Conservation (phyloP, 2,797 vertebrate species). For the Acomys russatus region DNA sequence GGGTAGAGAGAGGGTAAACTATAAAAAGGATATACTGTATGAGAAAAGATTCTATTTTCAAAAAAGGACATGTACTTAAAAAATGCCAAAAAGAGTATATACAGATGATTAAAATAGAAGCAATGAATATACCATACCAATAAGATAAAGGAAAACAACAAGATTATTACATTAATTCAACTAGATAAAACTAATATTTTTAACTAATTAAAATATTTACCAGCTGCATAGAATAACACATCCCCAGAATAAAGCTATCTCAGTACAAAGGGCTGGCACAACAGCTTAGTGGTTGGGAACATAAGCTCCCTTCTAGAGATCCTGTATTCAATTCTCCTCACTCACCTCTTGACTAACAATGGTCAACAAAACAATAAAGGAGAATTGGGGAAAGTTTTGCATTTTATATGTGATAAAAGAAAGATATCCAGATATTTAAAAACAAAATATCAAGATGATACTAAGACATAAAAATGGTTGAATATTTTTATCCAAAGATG, state of each 20-base stretch:
- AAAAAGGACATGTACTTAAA: not conserved
- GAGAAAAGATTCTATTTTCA: not conserved
- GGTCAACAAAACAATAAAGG: not conserved
- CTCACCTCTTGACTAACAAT: not conserved
- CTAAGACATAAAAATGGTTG: not conserved
- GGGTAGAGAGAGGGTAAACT: not conserved
- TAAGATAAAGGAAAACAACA: not conserved
- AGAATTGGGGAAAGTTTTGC: not conserved
- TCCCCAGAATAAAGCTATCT: not conserved
- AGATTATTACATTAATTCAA: not conserved
- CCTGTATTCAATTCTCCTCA: not conserved
- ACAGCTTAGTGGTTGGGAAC: not conserved
- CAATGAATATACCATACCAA: not conserved
- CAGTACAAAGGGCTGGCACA: not conserved
- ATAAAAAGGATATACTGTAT: not conserved
- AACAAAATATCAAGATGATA: not conserved
- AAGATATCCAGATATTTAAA: not conserved
- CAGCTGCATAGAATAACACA: not conserved
- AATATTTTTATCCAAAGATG: not conserved
- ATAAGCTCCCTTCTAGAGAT: not conserved
- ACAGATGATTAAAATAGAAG: not conserved
- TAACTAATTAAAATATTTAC: not conserved
- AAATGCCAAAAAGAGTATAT: not conserved
- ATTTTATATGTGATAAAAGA: not conserved
- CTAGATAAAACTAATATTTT: not conserved